phyloP scores from a whole-genome alignment of 2,113 vertebrate species.

The Bubo blakistoni region DNA sequence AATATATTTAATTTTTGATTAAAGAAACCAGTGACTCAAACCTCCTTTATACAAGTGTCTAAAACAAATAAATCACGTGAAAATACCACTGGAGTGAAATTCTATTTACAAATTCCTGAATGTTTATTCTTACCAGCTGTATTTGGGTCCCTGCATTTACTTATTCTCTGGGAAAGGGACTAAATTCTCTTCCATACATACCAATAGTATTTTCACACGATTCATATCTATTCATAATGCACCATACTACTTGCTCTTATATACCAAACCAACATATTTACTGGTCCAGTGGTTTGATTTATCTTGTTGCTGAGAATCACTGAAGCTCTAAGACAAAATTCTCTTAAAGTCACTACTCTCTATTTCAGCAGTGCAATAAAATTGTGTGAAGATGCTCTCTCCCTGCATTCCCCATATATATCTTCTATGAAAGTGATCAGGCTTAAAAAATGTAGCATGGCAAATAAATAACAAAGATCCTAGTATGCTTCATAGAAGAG shows the following conservation, averaged over 20 bases:
- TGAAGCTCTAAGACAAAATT: slow-evolving; percentile 17
- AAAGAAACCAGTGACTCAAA: neutral
- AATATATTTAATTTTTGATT: neutral
- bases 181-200: neutral
- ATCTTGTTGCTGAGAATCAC: slow-evolving; percentile 18
- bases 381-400: neutral
- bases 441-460: neutral
- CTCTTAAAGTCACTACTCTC: neutral
- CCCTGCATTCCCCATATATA: neutral
- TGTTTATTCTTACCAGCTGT: neutral
- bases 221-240: neutral
- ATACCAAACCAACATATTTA: neutral
- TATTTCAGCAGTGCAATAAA: neutral
- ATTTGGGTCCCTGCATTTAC: neutral
- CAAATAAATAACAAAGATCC: neutral
- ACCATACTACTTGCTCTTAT: neutral
- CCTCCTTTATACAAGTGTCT: neutral
- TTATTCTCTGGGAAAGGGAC: neutral
- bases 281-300: neutral
- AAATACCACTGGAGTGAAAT: neutral
- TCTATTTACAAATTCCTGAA: neutral
- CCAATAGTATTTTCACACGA: neutral
- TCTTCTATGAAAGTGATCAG: neutral
- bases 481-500: neutral
- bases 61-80: neutral